A percentile compares a stretch with the other conserved stretches of the same genome.
Evolutionary conservation across 2,113 vertebrate genomes (phyloP).

Genomic region (Malurus elegans): DNA sequence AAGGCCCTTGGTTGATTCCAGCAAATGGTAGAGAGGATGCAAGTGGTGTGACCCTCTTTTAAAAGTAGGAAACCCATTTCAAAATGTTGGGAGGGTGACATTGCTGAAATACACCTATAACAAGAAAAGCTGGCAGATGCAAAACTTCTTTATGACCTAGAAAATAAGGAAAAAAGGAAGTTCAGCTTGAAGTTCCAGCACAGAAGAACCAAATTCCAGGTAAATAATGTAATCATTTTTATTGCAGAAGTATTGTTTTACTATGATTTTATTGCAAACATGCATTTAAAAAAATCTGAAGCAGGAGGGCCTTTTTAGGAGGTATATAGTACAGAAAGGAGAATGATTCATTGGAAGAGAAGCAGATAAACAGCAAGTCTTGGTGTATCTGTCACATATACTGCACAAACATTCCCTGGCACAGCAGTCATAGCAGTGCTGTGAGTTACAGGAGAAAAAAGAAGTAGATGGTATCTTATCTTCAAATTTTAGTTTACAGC

Average conservation of each 20-base stretch:
- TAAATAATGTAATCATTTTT: not conserved
- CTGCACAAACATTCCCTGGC: not conserved
- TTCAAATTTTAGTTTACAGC: not conserved
- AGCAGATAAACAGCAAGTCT: not conserved
- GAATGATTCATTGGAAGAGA: not conserved
- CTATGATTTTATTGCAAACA: not conserved
- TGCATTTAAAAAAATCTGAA: not conserved
- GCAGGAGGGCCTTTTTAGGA: not conserved
- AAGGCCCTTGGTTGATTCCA: not conserved
- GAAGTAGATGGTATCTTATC: not conserved
- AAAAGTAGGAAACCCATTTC: not conserved
- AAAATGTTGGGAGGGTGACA: not conserved
- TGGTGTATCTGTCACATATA: not conserved
- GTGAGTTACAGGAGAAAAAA: not conserved
- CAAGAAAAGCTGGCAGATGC: not conserved
- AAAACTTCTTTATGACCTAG: not conserved
- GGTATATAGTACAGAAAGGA: not conserved
- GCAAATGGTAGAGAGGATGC: not conserved
- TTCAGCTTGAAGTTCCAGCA: not conserved
- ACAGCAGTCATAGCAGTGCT: not conserved
- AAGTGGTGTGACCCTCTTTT: not conserved
- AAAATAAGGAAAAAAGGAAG: not conserved
- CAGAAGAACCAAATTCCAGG: not conserved
- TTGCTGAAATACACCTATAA: not conserved
- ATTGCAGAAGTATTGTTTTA: not conserved